Base-by-base conservation (phyloP, 2,113 vertebrate genomes). In the Trochalopteron elliotii region DNA sequence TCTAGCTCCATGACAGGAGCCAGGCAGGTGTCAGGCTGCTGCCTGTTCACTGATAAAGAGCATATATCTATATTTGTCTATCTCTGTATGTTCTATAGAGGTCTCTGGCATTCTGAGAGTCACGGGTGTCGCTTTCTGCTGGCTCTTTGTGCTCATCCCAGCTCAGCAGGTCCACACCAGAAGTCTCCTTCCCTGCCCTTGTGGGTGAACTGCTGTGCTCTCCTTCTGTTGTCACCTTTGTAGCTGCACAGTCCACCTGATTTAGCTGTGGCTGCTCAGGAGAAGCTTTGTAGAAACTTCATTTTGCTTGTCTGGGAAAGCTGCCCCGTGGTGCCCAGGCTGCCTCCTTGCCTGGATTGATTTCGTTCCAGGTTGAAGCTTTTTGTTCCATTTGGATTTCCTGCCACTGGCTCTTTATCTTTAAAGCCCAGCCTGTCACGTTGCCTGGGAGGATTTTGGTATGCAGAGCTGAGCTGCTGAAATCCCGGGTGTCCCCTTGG, bases 241-340 rank as follows among this genome's bases (percentile, higher is more conserved):
- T 50, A 24, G 16, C 45, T 81, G 11, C 6, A 33, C 40, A 21
- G 11, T 27, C 16, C 15, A 8, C 35, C 6, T 49, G 75, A 37
- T 76, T 27, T 20, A 37, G 30, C 72, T 59, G 55, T 18, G 74
- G 49, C 61, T 61, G 2, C n/a, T 91, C 35, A 25, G 69, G 55
- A 39, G 30, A 4, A 25, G 12, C 37, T 52, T 24, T 53, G 7
- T 13, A 61, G n/a, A 72, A 86, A 39, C 49, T 69, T 86, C 12
- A 7, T 80, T 92, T 80, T 53, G 20, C 50, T 68, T 37, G 11
- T 57, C 31, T 5, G 25, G n/a, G 39, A 33, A 47, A 55, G 23
- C 17, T 39, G 53, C n/a, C 8, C 20, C 0, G 0, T 33, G 85
- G 10, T 60, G 72, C 44, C n/a, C 19, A 15, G 5, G 76, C 33